Base-by-base conservation (phyloP, 2,888 invertebrate species). In the Lymantria monacha region DNA sequence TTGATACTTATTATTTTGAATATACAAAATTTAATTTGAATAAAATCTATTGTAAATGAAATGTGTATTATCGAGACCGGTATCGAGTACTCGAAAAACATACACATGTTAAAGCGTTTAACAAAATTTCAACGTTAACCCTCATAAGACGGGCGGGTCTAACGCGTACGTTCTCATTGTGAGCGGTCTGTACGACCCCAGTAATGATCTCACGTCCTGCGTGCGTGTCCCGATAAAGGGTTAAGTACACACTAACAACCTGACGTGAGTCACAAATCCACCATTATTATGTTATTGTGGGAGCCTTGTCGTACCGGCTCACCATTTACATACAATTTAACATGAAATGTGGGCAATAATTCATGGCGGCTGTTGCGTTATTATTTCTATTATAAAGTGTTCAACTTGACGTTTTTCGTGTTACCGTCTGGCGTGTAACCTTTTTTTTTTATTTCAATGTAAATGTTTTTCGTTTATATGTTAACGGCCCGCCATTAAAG, bases 231-330 rank as follows among this genome's bases (percentile, higher is more conserved):
- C 83, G 90, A 90, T 91, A 88, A 90, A 90, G 90, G 90, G 90
- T 90, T 91, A 90, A 91, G 87, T 88, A 89, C 86, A 87, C 81
- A 87, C 87, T 89, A 89, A 90, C 89, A 87, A 87, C 87, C 83
- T 86, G 85, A 88, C 90, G 89, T 90, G 90, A 90, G 81, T 89
- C 85, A 90, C 90, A 89, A 90, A 89, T 89, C 88, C 83, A 81
- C 87, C 85, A 89, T 90, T 91, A 90, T 90, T 88, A 88, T 90
- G 90, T 90, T 90, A 89, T 90, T 90, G 90, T 88, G 86, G 88
- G 85, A 87, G 86, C 88, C 85, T 75, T 84, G 87, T 85, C 86
- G 84, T 71, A 76, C 81, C 76, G 84, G 81, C 79, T 80, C 78
- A 81, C 70, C 85, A 90, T 90, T 90, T 89, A 90, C 90, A 90